Base-by-base conservation (phyloP, 2,888 invertebrate genomes). In the Cryptus viduatorius region DNA sequence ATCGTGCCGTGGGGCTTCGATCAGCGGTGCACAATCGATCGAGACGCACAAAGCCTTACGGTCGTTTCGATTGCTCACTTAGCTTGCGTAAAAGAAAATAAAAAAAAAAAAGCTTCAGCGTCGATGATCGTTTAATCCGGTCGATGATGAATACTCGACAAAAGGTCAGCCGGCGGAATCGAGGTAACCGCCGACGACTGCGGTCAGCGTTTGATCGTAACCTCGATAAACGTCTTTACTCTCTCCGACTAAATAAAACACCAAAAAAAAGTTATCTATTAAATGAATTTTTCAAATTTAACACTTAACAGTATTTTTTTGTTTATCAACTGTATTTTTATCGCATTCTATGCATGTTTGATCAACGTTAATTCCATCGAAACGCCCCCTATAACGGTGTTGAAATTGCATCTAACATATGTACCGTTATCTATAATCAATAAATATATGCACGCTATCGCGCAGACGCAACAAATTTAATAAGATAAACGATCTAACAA, bases 101-200 rank as follows among this genome's bases (percentile, higher is more conserved):
- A 24, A 46, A 56, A 44, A 50, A 68, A 48, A 69, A 14, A 29
- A 46, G 59, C 65, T 19, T 50, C 19, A 50, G 24, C 31, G 67
- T 67, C 80, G 76, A 83, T 67, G 71, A 83, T 79, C 77, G 82
- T 82, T 82, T 72, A 67, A 77, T 76, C 81, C 59, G 61, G 86
- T 79, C 87, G 85, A 89, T 87, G 87, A 89, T 88, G 87, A 88
- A 89, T 88, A 88, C 85, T 87, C 87, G 83, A 87, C 83, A 87
- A 91, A 89, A 89, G 92, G 90, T 92, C 91, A 91, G 86, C 64
- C 69, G 68, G 24, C 61, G 37, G 10, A 73, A 78, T 67, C 53
- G 68, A 69, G 31, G 59, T 65, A 59, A 71, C 50, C 46, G 48
- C 46, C 46, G 50, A 73, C 44, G 37, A 64, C 12, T 14, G 61